Percentiles rank a stretch among this genome's conserved stretches.
phyloP scores from a whole-genome alignment of 2,113 vertebrate species.

The Petrocephalus microphthalmus region DNA sequence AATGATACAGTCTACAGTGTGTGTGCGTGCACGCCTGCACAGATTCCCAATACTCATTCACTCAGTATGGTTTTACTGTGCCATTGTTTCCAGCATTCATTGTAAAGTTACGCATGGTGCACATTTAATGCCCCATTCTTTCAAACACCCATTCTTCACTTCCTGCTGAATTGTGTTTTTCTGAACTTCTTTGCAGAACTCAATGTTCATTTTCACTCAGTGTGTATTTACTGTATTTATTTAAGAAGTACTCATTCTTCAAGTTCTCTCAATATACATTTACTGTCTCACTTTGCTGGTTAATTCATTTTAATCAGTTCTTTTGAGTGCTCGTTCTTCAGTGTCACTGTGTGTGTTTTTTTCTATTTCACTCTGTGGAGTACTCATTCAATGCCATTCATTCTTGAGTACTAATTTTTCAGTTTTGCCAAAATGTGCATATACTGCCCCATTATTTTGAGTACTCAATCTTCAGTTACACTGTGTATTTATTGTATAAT shows the following conservation, averaged over 20 bases:
- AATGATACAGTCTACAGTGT: conserved; percentile 6
- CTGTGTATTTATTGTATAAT: background rate
- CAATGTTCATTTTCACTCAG: background rate
- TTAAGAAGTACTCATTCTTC: background rate
- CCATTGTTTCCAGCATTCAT: background rate
- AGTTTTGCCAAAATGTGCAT: background rate
- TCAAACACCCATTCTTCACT: background rate
- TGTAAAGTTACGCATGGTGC: background rate
- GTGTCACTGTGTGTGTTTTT: background rate
- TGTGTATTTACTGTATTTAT: background rate
- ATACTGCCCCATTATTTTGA: background rate
- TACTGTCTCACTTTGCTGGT: background rate
- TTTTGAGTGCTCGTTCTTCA: background rate
- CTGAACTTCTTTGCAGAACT: background rate
- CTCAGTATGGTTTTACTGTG: background rate
- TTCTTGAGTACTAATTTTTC: background rate
- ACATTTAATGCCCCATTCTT: background rate
- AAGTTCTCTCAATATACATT: background rate
- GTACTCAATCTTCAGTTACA: background rate
- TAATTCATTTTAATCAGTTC: background rate
- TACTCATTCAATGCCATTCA: background rate
- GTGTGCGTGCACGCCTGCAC: background rate
- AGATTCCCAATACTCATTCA: background rate
- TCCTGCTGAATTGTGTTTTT: background rate
- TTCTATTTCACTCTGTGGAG: background rate